phyloP scores from a whole-genome alignment of 2,888 invertebrate species.

The Desoria tigrina region DNA sequence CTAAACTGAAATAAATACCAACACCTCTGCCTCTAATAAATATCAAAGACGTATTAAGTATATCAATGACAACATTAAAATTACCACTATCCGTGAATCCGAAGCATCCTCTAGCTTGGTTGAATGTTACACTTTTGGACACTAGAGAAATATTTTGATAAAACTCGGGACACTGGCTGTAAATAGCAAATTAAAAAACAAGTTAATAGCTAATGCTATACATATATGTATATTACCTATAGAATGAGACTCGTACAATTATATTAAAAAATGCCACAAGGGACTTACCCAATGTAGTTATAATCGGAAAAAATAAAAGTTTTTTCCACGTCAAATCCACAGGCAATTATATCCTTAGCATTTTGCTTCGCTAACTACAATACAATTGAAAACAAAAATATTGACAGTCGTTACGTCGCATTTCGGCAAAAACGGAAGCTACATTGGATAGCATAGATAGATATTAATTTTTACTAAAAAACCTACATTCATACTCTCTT shows the following conservation, averaged over 20 bases:
- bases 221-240: background rate
- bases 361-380: slow-evolving; percentile 76
- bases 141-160: slow-evolving; percentile 90
- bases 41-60: too few relatives aligned
- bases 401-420: too few relatives aligned
- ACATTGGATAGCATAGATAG: background rate
- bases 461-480: too few relatives aligned
- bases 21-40: too few relatives aligned
- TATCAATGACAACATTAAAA: background rate
- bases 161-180: slow-evolving; percentile 81
- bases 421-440: too few relatives aligned
- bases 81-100: slow-evolving; percentile 89
- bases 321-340: slow-evolving; percentile 88
- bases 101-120: slow-evolving; percentile 97
- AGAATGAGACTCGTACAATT: too few relatives aligned
- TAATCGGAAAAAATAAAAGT: slow-evolving; percentile 97
- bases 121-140: slow-evolving; percentile 92
- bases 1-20: background rate
- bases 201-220: background rate
- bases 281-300: slow-evolving; percentile 82
- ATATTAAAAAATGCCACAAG: too few relatives aligned
- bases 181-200: slow-evolving; percentile 53
- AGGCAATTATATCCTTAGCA: slow-evolving; percentile 95
- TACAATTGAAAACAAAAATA: background rate
- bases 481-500: slow-evolving; percentile 71